Percentiles rank a stretch among this genome's conserved stretches.
Evolutionary conservation across 2,797 vertebrate species (phyloP).

Genomic region (Anguilla anguilla): DNA sequence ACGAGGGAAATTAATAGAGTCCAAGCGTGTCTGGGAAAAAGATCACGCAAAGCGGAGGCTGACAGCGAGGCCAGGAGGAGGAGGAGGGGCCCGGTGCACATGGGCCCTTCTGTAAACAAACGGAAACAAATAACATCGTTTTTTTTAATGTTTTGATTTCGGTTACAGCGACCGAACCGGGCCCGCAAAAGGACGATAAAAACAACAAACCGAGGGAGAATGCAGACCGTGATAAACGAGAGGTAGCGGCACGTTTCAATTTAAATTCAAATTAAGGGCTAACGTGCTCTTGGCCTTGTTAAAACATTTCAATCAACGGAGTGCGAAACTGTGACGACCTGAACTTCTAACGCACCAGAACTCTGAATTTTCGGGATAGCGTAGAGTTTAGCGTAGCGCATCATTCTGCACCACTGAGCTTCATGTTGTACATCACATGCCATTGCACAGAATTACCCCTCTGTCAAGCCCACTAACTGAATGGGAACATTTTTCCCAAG

Average conservation of each 20-base stretch:
- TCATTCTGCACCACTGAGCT: not conserved
- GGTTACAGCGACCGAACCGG: not conserved
- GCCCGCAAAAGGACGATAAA: not conserved
- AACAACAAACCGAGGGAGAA: not conserved
- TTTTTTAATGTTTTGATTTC: not conserved
- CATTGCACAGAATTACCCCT: not conserved
- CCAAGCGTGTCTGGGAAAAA: slow-evolving; percentile 50
- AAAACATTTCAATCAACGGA: not conserved
- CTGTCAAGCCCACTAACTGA: not conserved
- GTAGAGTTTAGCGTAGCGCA: not conserved
- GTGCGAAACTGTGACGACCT: slow-evolving; percentile 3
- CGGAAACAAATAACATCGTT: not conserved
- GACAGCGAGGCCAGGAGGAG: not conserved
- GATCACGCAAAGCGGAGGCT: slow-evolving; percentile 27
- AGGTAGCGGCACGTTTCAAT: not conserved
- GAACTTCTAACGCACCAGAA: not conserved
- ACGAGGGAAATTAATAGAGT: slow-evolving; percentile 74
- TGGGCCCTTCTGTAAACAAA: not conserved
- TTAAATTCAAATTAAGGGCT: slow-evolving; percentile 16
- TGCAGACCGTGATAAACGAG: not conserved
- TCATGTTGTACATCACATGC: not conserved
- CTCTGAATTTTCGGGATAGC: not conserved
- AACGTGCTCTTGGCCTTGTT: not conserved
- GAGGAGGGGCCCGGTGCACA: slow-evolving; percentile 35
- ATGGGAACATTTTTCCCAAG: not conserved